These are phyloP conservation scores for Clavelina lepadiformis DNA, from an alignment of 23 tunicate species.

Conservation along the genomic window DNA sequence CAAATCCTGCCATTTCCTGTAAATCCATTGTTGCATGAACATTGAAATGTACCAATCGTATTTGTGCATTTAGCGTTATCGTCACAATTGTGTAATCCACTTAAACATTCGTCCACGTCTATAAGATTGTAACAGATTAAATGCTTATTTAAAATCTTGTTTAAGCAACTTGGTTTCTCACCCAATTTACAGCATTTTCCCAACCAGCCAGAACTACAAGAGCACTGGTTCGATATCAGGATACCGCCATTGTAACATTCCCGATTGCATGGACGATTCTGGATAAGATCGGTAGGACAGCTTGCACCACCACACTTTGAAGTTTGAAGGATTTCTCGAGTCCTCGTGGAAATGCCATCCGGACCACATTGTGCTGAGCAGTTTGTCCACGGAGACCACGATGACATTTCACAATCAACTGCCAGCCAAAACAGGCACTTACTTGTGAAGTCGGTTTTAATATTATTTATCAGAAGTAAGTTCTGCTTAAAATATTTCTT, in stretches of 20 bases:
- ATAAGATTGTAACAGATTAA: no score
- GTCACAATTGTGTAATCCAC: no score
- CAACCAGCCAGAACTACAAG: constrained; percentile 3
- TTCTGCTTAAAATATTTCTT: no score
- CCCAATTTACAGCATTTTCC: constrained; percentile 19
- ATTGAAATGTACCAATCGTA: no score
- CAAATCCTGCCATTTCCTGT: no score
- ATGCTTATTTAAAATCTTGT: no score
- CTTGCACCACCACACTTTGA: constrained; percentile 10
- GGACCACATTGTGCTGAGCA: constrained; percentile 6
- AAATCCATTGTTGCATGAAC: no score
- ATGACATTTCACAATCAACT: constrained; percentile 12
- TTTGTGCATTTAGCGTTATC: no score
- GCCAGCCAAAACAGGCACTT: neutral
- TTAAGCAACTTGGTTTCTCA: no score
- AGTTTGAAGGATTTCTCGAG: neutral
- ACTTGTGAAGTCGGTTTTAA: neutral
- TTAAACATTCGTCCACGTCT: no score
- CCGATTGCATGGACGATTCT: constrained; percentile 2
- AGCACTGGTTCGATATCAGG: neutral
- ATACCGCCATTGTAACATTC: constrained; percentile 1
- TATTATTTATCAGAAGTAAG: neutral
- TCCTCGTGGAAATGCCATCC: neutral
- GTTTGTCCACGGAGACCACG: constrained; percentile 12
- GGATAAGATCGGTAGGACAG: neutral